phyloP scores from a whole-genome alignment of 2,888 invertebrate species.

The Teleiodes luculella region DNA sequence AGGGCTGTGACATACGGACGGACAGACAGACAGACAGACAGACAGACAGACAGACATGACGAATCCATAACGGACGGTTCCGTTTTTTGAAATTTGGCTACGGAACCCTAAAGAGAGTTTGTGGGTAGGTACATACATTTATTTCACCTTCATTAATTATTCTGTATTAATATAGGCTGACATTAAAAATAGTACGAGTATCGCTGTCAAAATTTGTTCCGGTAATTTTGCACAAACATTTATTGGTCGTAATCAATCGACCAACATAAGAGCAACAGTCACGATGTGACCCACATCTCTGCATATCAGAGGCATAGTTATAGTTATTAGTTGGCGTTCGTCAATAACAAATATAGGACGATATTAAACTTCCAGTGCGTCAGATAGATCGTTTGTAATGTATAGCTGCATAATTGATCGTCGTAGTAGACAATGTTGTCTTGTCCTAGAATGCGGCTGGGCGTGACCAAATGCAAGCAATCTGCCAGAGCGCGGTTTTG shows the following conservation, averaged over 20 bases:
- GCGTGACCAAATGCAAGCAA: conserved; percentile 49
- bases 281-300: conserved; percentile 52
- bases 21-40: too few species aligned
- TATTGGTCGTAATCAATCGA: conserved; percentile 43
- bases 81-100: too few species aligned
- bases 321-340: conserved; percentile 43
- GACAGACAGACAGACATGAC: too few species aligned
- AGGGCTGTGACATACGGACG: too few species aligned
- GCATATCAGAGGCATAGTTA: conserved; percentile 26
- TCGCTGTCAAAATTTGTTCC: conserved; percentile 32
- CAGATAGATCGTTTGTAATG: conserved; percentile 49
- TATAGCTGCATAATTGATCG: conserved; percentile 35
- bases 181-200: conserved; percentile 15
- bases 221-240: conserved; percentile 27
- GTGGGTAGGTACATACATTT: too few species aligned
- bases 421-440: conserved; percentile 48
- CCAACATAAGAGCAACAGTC: conserved; percentile 40
- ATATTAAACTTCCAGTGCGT: conserved; percentile 51
- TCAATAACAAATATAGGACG: conserved; percentile 40
- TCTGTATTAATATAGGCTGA: too few species aligned
- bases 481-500: conserved; percentile 47
- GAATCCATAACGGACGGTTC: too few species aligned
- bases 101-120: too few species aligned
- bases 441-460: conserved; percentile 55
- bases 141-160: too few species aligned